These are phyloP conservation scores for Gymnothorax javanicus DNA, from an alignment of 2,797 vertebrate species.

Conservation along the genomic window DNA sequence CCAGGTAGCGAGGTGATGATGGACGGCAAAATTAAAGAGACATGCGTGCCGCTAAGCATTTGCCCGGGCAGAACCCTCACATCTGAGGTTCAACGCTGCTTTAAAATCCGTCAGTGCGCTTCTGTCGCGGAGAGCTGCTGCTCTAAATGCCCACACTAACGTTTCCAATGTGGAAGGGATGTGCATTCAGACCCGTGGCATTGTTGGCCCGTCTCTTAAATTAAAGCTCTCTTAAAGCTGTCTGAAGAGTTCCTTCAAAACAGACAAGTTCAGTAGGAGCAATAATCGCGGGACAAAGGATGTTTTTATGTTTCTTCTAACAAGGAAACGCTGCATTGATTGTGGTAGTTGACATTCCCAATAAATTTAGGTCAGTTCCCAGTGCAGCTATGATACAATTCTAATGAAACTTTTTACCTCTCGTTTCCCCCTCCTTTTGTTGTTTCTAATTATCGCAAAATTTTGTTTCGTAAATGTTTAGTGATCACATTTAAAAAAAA, in stretches of 20 bases:
- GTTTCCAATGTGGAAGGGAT: not conserved
- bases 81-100: not conserved
- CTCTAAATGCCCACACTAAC: not conserved
- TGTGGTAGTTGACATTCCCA: not conserved
- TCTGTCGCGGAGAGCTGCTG: not conserved
- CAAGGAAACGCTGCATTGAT: not conserved
- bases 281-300: not conserved
- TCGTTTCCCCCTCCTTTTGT: not conserved
- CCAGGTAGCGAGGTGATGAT: conserved; percentile 28
- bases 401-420: too few relatives aligned
- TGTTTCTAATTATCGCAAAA: not conserved
- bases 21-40: conserved; percentile 14
- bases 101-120: not conserved
- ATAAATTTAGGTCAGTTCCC: not conserved
- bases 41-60: too few relatives aligned
- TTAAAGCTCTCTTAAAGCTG: too few relatives aligned
- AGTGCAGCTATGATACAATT: too few relatives aligned
- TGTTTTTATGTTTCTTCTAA: not conserved
- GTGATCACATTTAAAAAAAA: too few relatives aligned
- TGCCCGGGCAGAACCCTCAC: too few relatives aligned
- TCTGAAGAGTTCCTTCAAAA: not conserved
- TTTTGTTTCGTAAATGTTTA: not conserved
- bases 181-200: not conserved
- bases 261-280: not conserved
- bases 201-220: too few relatives aligned